These are phyloP conservation scores for Heterodera schachtii DNA, from an alignment of 1,140 invertebrate genomes.

Conservation along the genomic window DNA sequence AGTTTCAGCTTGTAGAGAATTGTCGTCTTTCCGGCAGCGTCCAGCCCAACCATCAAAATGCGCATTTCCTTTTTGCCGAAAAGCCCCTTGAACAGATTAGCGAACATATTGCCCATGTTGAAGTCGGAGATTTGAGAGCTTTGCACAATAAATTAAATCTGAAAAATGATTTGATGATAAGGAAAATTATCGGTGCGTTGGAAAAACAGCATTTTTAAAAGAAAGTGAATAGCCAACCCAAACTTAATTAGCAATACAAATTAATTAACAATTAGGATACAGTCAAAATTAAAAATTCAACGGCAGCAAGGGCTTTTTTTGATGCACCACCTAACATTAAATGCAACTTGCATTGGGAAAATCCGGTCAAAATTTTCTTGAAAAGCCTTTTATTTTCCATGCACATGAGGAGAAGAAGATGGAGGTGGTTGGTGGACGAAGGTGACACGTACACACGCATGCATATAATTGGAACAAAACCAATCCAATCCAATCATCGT, in stretches of 20 bases:
- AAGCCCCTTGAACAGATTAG: slow-evolving; percentile 82
- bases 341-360: slow-evolving; percentile 9
- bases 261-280: too few species aligned
- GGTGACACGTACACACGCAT: background rate
- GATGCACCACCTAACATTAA: too few species aligned
- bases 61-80: slow-evolving; percentile 98
- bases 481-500: background rate
- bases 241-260: too few species aligned
- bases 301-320: too few species aligned
- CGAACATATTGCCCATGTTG: slow-evolving; percentile 72
- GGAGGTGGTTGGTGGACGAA: too few species aligned
- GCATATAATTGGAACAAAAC: background rate
- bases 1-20: slow-evolving; percentile 99
- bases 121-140: background rate
- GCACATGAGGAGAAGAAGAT: too few species aligned
- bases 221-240: too few species aligned
- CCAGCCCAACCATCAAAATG: slow-evolving; percentile 86
- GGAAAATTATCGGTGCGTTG: too few species aligned
- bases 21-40: slow-evolving; percentile 99
- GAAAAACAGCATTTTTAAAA: too few species aligned
- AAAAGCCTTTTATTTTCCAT: too few species aligned
- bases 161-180: slow-evolving; percentile 10
- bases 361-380: background rate
- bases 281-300: too few species aligned
- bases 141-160: background rate